Evolutionary conservation across 2,888 invertebrate species (phyloP), one percentile per base, ranked within the genome.

Genomic region (Chironomus tentans): DNA sequence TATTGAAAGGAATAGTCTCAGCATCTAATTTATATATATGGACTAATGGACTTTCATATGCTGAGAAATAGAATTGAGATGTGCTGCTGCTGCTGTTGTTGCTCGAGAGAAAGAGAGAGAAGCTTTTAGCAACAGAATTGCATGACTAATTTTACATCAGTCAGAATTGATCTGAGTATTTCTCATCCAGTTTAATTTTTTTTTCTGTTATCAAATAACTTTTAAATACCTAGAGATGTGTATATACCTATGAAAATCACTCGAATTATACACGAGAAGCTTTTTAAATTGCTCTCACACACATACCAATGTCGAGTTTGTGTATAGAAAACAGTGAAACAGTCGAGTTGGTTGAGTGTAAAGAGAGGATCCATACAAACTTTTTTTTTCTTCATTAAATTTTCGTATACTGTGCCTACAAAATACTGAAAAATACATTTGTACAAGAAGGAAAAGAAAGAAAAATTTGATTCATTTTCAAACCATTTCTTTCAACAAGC

Each of bases 371-470:
- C 18, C 56, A 56, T 56, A 56, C 18, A 56, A 56, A 56, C 15
- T n/a, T 15, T 18, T 38, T 70, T 48, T 70, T 48, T 50, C 22
- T 56, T 46, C 38, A 38, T 38, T 38, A 38, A 38, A 38, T 38
- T 38, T 38, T 38, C 38, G 38, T 38, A 38, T 38, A 38, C 38
- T 10, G 38, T 38, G 38, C 7, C 38, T 38, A 38, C 38, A 38
- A 38, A 38, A 38, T n/a, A n/a, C 38, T 38, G 38, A 38, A 38
- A 38, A 38, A 38, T 38, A 38, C 38, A 38, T 38, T 38, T 38
- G 21, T 22, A 65, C 21, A 68, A 74, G 74, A 74, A 74, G 74
- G 74, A 74, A 74, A 68, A 72, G 72, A 72, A 72, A 56, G 56
- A 56, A 24, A 62, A 74, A 62, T 73, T 74, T 74, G 74, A 65